Conservation (phyloP, 2,113 vertebrate species). For the Fukomys damarensis region DNA sequence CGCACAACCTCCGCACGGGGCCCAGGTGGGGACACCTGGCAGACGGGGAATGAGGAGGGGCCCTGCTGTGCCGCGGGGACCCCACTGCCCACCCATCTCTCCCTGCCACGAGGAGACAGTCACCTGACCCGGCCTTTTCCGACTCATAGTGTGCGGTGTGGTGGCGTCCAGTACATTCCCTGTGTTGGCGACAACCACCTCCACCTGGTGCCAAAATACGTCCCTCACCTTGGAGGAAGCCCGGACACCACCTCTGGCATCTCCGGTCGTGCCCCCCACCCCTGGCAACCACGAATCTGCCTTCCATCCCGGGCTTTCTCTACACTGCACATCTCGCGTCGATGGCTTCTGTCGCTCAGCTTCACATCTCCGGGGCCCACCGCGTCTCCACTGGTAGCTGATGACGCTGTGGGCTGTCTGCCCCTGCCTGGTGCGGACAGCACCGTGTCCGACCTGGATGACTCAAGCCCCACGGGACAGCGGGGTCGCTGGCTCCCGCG, state of each 20-base stretch:
- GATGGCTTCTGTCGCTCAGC: background rate
- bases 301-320: background rate
- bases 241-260: fast-evolving
- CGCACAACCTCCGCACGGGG: fast-evolving
- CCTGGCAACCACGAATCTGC: background rate
- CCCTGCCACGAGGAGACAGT: background rate
- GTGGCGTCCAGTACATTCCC: background rate
- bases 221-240: background rate
- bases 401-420: background rate
- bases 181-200: fast-evolving
- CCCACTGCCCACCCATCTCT: background rate
- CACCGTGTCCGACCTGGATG: fast-evolving
- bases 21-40: background rate
- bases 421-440: fast-evolving
- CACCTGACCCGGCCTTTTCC: background rate
- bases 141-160: fast-evolving
- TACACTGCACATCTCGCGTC: background rate
- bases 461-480: background rate
- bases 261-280: background rate
- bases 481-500: background rate
- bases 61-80: background rate
- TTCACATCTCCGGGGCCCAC: background rate
- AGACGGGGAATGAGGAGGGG: background rate
- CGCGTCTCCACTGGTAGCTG: fast-evolving
- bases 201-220: background rate